Evolutionary conservation across 2,113 vertebrate genomes (phyloP), one percentile per base, ranked within the genome.

Genomic region (Catharus bicknelli): DNA sequence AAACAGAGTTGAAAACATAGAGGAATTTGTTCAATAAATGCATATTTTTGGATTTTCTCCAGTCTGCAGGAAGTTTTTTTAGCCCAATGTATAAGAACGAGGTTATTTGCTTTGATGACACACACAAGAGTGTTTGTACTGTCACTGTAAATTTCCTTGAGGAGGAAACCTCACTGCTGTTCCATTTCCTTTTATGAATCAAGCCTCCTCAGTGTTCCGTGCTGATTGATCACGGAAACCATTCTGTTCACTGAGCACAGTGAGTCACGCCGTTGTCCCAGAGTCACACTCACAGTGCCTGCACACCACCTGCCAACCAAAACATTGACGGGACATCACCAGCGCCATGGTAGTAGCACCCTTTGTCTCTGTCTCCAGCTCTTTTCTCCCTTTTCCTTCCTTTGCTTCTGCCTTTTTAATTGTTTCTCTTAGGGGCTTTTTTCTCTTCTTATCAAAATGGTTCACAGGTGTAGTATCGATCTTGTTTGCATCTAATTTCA

Each of bases 281-380:
- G 23, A 25, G 48, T 50, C n/a, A 34, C 5, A 4, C 45, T 55
- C 3, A 0, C 27, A 70, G 36, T 23, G 15, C 36, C 38, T 25
- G 50, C 50, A 32, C 68, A 32, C 27, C 68, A 25, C 29, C 16
- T 54, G 50, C 51, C 11, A 3, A 42, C 48, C 50, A 38, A 4
- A 13, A 32, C 27, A 42, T 5, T 3, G 4, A 25, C 0, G 1
- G 16, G 29, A 9, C 29, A 55, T n/a, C 3, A 2, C 22, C 12
- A n/a, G 22, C 32, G 22, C 38, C 29, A 5, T 32, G 36, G 16
- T 7, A 32, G 15, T 16, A 42, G 11, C 16, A 25, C 11, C 51
- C 30, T 43, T 16, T 11, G 3, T 40, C 34, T 42, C 16, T 40
- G 50, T n/a, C 29, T 40, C 50, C 50, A 70, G 0, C 16, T 43